Conservation (phyloP, 1,140 invertebrate species). For the Nylanderia fulva region DNA sequence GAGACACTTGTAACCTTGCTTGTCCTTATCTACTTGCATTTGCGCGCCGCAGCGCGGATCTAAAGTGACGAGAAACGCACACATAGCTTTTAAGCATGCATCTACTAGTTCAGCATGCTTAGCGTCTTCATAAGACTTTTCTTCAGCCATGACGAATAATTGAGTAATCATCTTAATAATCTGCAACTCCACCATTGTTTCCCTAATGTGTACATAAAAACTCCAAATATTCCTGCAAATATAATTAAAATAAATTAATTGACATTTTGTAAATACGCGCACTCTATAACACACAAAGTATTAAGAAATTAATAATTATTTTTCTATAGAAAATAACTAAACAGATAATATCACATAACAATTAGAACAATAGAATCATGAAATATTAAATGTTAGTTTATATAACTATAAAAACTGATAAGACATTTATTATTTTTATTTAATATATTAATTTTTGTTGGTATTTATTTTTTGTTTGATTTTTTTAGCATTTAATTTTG, state of each 20-base stretch:
- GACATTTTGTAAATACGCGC: neutral
- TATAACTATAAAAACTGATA: too few relatives aligned
- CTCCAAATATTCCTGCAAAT: slow-evolving; percentile 81
- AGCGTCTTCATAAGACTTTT: slow-evolving; percentile 56
- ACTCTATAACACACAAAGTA: too few relatives aligned
- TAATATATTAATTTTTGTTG: too few relatives aligned
- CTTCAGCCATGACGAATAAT: slow-evolving; percentile 73
- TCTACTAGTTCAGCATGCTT: slow-evolving; percentile 75
- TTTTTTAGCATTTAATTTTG: too few relatives aligned
- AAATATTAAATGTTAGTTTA: neutral
- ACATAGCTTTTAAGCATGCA: slow-evolving; percentile 81
- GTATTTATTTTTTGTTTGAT: too few relatives aligned
- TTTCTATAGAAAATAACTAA: neutral
- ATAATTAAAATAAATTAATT: neutral
- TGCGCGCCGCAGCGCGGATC: slow-evolving; percentile 74
- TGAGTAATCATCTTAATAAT: slow-evolving; percentile 73
- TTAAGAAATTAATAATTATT: neutral
- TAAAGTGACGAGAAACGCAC: slow-evolving; percentile 69
- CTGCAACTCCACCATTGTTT: slow-evolving; percentile 74
- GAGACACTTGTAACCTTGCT: slow-evolving; percentile 76
- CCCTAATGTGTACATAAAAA: slow-evolving; percentile 71
- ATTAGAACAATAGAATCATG: neutral
- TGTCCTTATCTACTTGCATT: slow-evolving; percentile 74
- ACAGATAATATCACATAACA: neutral
- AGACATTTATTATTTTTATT: too few relatives aligned